Base-by-base conservation (phyloP, 2,113 vertebrate genomes). In the Chlorocebus sabaeus region DNA sequence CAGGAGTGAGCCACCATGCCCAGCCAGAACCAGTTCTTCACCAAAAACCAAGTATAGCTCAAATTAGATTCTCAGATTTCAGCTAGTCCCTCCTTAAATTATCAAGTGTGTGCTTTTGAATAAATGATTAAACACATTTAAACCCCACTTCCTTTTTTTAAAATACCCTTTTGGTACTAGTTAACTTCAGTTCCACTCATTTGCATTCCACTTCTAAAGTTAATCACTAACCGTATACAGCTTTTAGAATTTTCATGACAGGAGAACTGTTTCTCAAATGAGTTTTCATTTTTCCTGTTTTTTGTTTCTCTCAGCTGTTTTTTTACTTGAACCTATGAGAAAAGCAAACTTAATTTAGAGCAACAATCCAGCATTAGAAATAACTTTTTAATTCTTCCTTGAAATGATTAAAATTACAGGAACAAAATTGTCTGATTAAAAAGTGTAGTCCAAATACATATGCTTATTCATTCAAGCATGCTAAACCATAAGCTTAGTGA, bases 291-390 rank as follows among this genome's bases (percentile, higher is more conserved):
- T 75, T 98, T 97, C 40, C 95, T 96, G 17, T 98, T 98, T 79
- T 98, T 98, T 70, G 96, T 97, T 90, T 92, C 97, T 95, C 79
- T 98, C 64, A 95, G 78, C 8, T 98, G 98, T 91, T 97, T 98
- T 97, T 98, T 98, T 97, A 99, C 85, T 92, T 98, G 98, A 98
- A 99, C 72, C 99, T 99, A 89, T 52, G 83, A 98, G 83, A 97
- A 97, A 98, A 98, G 52, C 52, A 97, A 97, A 97, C 90, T 75
- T 20, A 81, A 86, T 85, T 96, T 48, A 95, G 48, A 83, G 32
- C 67, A 52, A 82, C 38, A 97, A 89, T 80, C 8, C 27, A 95
- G n/a, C 27, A 82, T 9, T 48, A 93, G 30, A 90, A 92, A 88
- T 13, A 86, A 78, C 3, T 35, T 57, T 88, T 93, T 16, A 81